These are phyloP conservation scores for silkworm (Bombyx mori) DNA, from an alignment of 1,140 invertebrate genomes.

Conservation along the genomic window DNA sequence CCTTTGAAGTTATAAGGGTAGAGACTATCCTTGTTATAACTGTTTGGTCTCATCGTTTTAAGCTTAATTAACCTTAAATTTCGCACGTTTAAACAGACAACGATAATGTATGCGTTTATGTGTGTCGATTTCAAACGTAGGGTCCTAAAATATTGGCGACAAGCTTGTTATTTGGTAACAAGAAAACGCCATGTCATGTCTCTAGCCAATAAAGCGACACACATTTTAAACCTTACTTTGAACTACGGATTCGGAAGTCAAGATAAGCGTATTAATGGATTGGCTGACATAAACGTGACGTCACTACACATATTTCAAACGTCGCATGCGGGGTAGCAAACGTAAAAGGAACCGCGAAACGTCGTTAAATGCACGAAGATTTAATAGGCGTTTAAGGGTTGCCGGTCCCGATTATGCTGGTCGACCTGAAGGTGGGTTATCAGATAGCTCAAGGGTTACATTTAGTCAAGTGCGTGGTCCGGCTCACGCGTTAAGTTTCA, in stretches of 20 bases:
- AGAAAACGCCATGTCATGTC: slow-evolving; percentile 20
- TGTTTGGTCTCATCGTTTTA: too few relatives aligned
- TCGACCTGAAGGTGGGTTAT: slow-evolving; percentile 37
- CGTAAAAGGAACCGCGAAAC: slow-evolving; percentile 14
- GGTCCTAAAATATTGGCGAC: too few relatives aligned
- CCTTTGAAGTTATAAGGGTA: too few relatives aligned
- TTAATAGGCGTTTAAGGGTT: neutral
- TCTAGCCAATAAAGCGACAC: slow-evolving; percentile 42
- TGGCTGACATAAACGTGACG: slow-evolving; percentile 69
- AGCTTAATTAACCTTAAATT: too few relatives aligned
- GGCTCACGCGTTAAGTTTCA: slow-evolving; percentile 7
- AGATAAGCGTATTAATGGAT: slow-evolving; percentile 69
- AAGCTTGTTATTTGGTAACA: too few relatives aligned
- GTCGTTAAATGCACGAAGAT: neutral
- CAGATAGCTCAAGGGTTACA: slow-evolving; percentile 61
- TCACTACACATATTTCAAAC: slow-evolving; percentile 65
- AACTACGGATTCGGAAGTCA: slow-evolving; percentile 59
- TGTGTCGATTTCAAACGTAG: too few relatives aligned
- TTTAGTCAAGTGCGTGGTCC: slow-evolving; percentile 23
- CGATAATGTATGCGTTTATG: too few relatives aligned
- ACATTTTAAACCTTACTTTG: slow-evolving; percentile 27
- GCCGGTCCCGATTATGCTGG: slow-evolving; percentile 24
- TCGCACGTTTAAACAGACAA: too few relatives aligned
- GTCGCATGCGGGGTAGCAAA: slow-evolving; percentile 43
- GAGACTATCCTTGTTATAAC: too few relatives aligned